phyloP scores from a whole-genome alignment of 2,888 invertebrate genomes.

The Diarsia dahlii region DNA sequence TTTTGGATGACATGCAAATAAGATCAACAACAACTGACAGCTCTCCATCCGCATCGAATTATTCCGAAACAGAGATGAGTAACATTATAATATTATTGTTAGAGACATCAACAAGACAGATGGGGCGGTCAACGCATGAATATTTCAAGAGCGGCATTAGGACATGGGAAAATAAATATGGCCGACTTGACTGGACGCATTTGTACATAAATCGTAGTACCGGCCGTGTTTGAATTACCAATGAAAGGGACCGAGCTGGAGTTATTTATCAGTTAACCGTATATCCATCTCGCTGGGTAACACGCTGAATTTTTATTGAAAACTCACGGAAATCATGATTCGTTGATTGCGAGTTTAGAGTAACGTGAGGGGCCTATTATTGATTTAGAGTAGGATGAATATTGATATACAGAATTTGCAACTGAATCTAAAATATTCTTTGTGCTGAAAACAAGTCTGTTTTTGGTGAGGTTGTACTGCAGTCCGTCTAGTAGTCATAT shows the following conservation, averaged over 20 bases:
- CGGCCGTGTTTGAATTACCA: conserved; percentile 84
- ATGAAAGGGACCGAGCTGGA: conserved; percentile 73
- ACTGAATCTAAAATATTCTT: not conserved
- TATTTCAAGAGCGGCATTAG: conserved; percentile 89
- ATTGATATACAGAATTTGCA: not conserved
- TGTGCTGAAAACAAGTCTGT: too few relatives aligned
- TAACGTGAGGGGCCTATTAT: not conserved
- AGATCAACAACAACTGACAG: conserved; percentile 30
- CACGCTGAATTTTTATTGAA: conserved; percentile 82
- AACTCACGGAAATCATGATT: conserved; percentile 63
- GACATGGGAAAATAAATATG: conserved; percentile 89
- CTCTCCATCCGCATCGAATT: conserved; percentile 32
- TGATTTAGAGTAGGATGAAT: not conserved
- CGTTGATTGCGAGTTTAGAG: conserved; percentile 34
- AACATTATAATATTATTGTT: conserved; percentile 82
- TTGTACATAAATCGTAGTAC: conserved; percentile 88
- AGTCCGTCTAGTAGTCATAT: too few relatives aligned
- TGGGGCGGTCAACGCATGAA: conserved; percentile 87
- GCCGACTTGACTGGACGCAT: conserved; percentile 86
- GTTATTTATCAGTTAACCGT: conserved; percentile 85
- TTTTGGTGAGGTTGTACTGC: too few relatives aligned
- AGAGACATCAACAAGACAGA: conserved; percentile 85
- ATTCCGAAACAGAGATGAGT: conserved; percentile 64
- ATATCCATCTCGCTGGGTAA: conserved; percentile 76
- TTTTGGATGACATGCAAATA: conserved; percentile 41